A percentile compares a stretch with the other conserved stretches of the same genome.
Conservation (phyloP, 1,140 invertebrate species). For the Calephelis nemesis region DNA sequence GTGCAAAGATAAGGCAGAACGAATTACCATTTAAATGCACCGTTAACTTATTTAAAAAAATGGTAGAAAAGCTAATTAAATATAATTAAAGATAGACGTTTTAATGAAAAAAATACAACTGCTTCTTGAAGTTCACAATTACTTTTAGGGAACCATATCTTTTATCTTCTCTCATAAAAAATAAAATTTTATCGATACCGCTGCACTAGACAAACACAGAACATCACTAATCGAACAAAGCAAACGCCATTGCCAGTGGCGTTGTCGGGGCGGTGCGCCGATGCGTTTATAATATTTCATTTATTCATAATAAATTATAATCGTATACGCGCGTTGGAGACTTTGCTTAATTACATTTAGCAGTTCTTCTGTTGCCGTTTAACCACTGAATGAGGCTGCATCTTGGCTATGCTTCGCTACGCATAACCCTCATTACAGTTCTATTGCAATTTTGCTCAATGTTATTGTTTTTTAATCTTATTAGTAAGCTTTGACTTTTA, state of each 20-base stretch:
- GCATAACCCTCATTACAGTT: conserved; percentile 20
- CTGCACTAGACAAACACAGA: neutral
- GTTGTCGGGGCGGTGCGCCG: conserved; percentile 72
- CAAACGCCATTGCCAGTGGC: conserved; percentile 77
- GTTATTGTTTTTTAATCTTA: neutral
- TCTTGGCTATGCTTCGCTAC: conserved; percentile 26
- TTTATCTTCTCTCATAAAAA: too few species aligned
- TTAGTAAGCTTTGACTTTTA: too few species aligned
- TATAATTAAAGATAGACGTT: too few species aligned
- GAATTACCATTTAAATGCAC: too few species aligned
- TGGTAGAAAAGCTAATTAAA: too few species aligned
- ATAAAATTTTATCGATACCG: conserved; percentile 17
- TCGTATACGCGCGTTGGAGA: conserved; percentile 57
- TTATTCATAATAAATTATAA: conserved; percentile 80
- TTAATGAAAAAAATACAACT: too few species aligned
- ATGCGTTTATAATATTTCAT: conserved; percentile 79
- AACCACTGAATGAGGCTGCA: conserved; percentile 24
- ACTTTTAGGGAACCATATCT: too few species aligned
- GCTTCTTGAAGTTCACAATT: too few species aligned
- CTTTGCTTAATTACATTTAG: conserved; percentile 40
- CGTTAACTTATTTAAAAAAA: too few species aligned
- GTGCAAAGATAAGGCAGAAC: too few species aligned
- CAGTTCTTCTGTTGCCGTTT: conserved; percentile 30
- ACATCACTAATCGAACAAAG: conserved; percentile 63
- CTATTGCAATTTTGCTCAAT: conserved; percentile 22